A percentile compares a stretch with the other conserved stretches of the same genome.
phyloP scores from a whole-genome alignment of 2,113 vertebrate genomes.

The Brienomyrus brachyistius region DNA sequence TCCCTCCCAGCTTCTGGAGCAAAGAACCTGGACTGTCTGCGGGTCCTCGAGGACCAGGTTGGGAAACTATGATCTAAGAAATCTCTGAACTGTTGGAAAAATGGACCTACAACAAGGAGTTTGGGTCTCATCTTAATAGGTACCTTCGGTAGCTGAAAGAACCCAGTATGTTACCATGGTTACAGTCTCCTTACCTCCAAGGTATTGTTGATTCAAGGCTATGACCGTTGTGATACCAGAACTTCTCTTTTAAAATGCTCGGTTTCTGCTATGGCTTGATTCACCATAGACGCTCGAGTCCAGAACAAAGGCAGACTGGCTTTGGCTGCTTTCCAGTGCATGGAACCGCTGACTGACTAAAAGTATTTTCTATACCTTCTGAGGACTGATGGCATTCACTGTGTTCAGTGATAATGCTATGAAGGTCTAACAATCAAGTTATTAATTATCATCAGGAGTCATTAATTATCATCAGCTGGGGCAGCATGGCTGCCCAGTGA shows the following conservation, averaged over 20 bases:
- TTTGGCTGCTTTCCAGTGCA: background rate
- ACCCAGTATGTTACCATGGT: background rate
- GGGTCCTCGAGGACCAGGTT: background rate
- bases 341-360: background rate
- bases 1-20: background rate
- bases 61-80: background rate
- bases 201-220: background rate
- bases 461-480: too few species aligned
- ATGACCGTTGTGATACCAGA: background rate
- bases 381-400: background rate
- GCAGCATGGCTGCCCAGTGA: background rate
- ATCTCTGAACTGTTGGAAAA: background rate
- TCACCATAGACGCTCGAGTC: background rate
- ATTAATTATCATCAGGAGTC: background rate
- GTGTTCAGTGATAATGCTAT: background rate
- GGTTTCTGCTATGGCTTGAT: background rate
- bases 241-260: background rate
- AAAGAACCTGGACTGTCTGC: background rate
- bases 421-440: background rate
- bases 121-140: background rate
- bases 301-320: background rate
- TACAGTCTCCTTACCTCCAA: background rate
- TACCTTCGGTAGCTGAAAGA: background rate
- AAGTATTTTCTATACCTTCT: background rate
- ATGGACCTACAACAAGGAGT: background rate